These are phyloP conservation scores for Catamblyrhynchus diadema DNA, from an alignment of 2,797 vertebrate genomes.

Conservation along the genomic window DNA sequence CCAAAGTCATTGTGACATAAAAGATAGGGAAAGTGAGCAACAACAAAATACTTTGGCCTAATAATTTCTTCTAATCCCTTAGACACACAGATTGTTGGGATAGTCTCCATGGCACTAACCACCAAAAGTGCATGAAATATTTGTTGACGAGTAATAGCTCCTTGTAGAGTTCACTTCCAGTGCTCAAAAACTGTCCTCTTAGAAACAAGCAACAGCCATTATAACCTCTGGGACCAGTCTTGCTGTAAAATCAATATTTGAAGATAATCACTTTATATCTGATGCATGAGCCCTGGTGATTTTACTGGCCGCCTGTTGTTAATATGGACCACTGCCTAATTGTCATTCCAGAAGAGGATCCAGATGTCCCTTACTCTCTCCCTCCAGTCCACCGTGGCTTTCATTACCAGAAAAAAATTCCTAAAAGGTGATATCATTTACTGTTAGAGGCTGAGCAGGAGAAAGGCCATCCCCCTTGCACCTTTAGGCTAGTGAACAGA, in stretches of 20 bases:
- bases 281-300: constrained; percentile 12
- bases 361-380: constrained; percentile 49
- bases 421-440: constrained; percentile 51
- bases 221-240: constrained; percentile 25
- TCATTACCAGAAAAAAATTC: constrained; percentile 55
- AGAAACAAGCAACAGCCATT: constrained; percentile 35
- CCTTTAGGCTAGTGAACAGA: constrained; percentile 1
- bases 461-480: constrained; percentile 7
- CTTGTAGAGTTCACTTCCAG: constrained; percentile 31
- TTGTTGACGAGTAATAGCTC: constrained; percentile 40
- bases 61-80: constrained; percentile 28
- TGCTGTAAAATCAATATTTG: constrained; percentile 63
- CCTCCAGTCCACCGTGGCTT: constrained; percentile 17
- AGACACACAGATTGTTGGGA: constrained; percentile 27
- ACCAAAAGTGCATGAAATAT: constrained; percentile 39
- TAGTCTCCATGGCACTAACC: constrained; percentile 33
- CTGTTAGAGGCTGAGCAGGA: constrained; percentile 20
- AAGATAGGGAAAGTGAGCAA: constrained; percentile 15
- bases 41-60: neutral
- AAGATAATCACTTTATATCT: constrained; percentile 54
- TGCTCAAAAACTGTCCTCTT: constrained; percentile 37
- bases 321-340: constrained; percentile 58
- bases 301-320: constrained; percentile 57
- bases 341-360: constrained; percentile 67
- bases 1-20: constrained; percentile 42